Evolutionary conservation across 2,113 vertebrate species (phyloP), one percentile per base, ranked within the genome.

Genomic region (Siphamia tubifer): DNA sequence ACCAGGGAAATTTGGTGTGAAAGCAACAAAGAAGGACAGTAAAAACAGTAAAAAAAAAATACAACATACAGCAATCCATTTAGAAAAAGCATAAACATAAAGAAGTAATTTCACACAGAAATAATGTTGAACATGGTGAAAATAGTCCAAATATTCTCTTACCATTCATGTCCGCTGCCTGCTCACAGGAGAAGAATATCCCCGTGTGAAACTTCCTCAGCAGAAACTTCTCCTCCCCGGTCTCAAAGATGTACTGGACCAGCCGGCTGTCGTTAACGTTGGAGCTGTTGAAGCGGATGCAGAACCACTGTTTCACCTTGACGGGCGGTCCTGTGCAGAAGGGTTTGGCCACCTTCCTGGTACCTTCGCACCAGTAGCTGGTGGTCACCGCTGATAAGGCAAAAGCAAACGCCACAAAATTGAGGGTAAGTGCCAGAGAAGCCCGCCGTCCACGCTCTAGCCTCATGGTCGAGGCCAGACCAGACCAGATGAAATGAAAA

Each of bases 351-450:
- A 96, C 94, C 86, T 94, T 94, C 43, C 93, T 83, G 0, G 89
- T 95, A 1, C 95, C 96, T 64, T 96, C 90, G 0, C 96, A 97
- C 96, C 97, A 96, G 89, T 96, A 93, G 68, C 92, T 96, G 92
- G 95, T 98, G 58, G 91, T 90, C 61, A 96, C 81, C 0, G 96
- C 94, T 0, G 93, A 93, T 24, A 97, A 44, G 13, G 95, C 95
- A 72, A 96, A 93, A 12, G 81, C 65, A 5, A 98, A 88, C 1
- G 95, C 94, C 47, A 96, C 85, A 24, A 93, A 85, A 74, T 92
- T 89, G 68, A 96, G 92, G 0, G 90, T 91, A 60, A 98, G 90
- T 0, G 94, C 93, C 79, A 94, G 90, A 6, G 91, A 93, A 20
- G 88, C 91, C 90, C 87, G 89, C 71, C 89, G 91, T 35, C 88